Evolutionary conservation across 1,140 invertebrate genomes (phyloP), one percentile per base, ranked within the genome.

Genomic region (Ips typographus): DNA sequence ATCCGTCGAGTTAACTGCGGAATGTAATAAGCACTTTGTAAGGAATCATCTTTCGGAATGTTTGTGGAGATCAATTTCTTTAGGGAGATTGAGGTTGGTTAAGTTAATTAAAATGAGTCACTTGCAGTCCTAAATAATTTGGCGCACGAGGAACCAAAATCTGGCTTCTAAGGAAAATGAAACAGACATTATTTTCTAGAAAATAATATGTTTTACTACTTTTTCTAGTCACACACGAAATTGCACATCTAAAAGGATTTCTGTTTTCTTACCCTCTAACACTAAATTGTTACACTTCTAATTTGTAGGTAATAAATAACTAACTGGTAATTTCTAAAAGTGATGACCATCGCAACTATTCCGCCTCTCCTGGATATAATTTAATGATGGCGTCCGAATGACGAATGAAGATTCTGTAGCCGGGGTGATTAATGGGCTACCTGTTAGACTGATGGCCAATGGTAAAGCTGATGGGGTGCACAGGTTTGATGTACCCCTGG

Each of bases 391-490:
- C n/a, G 79, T 80, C 37, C 76, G 73, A 22, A 77, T 74, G n/a
- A 79, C 74, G 57, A 75, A 75, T 3, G 78, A 81, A 41, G 77
- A 78, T 36, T 78, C 75, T 60, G 80, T 82, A 1, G 79, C 80
- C 49, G 86, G 83, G 47, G 85, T 85, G 4, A 70, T 70, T 41
- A 70, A 41, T 4, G 63, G 63, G 4, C 51, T 65, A 2, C 63
- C 63, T 68, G 87, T 77, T 40, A 87, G 81, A 74, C 86, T 87
- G 52, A 88, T 85, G 64, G 87, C 85, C 71, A 88, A 71, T 3
- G 87, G 87, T 5, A 88, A 78, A 1, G 86, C 83, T 7, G 86
- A 85, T 7, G 85, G 85, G 2, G 83, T 85, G 73, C 84, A 86
- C 38, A 87, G 74, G 71, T 84, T 83, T 47, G 85, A 79, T 8